These are phyloP conservation scores for Stigmatopora nigra DNA, from an alignment of 2,113 vertebrate species.

Conservation along the genomic window DNA sequence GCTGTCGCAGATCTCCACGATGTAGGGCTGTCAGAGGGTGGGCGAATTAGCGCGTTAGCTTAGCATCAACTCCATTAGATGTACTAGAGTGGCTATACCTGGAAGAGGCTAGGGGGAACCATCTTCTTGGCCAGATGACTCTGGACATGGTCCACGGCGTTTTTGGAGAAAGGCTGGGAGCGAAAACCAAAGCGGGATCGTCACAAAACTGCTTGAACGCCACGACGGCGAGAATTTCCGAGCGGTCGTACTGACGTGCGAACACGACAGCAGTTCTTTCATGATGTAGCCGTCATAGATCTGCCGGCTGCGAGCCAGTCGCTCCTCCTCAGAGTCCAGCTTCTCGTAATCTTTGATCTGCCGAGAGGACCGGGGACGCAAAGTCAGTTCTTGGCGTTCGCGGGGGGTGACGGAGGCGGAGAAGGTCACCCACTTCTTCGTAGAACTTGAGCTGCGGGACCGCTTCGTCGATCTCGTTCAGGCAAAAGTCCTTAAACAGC, in stretches of 20 bases:
- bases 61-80: too few relatives aligned
- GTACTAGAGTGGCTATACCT: constrained; percentile 66
- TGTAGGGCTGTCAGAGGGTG: constrained; percentile 72
- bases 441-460: constrained; percentile 97
- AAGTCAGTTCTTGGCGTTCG: not conserved
- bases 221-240: too few relatives aligned
- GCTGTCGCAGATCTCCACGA: constrained; percentile 96
- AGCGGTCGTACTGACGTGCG: constrained; percentile 71
- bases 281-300: constrained; percentile 95
- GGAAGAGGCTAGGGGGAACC: constrained; percentile 86
- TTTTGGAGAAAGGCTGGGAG: constrained; percentile 86
- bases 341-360: constrained; percentile 86
- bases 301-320: constrained; percentile 81
- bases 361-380: constrained; percentile 5
- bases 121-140: constrained; percentile 88
- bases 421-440: constrained; percentile 78
- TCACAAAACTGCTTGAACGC: not conserved
- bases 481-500: constrained; percentile 94
- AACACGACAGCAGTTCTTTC: constrained; percentile 95
- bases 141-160: constrained; percentile 92
- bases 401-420: too few relatives aligned
- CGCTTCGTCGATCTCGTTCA: constrained; percentile 91
- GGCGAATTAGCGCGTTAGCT: constrained; percentile 5
- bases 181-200: constrained; percentile 4
- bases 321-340: constrained; percentile 87